phyloP scores from a whole-genome alignment of 2,797 vertebrate genomes.

The Acridotheres tristis region DNA sequence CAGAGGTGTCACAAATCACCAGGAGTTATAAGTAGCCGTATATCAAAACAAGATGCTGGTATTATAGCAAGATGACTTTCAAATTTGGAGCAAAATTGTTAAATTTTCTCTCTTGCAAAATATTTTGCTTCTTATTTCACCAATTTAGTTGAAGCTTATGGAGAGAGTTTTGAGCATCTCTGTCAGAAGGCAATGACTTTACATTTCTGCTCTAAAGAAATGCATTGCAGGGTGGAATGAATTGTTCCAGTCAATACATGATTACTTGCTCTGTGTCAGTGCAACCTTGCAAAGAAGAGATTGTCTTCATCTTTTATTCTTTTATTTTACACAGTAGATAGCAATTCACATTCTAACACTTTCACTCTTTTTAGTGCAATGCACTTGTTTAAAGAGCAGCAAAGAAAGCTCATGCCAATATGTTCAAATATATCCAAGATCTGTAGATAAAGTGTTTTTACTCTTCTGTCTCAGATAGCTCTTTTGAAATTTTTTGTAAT shows the following conservation, averaged over 20 bases:
- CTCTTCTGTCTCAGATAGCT: background rate
- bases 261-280: background rate
- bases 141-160: background rate
- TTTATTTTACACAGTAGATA: background rate
- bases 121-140: background rate
- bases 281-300: background rate
- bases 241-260: background rate
- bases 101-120: background rate
- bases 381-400: background rate
- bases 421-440: background rate
- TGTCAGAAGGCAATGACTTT: background rate
- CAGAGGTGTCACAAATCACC: background rate
- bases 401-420: background rate
- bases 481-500: background rate
- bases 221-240: background rate
- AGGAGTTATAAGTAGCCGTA: background rate
- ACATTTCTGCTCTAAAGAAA: background rate
- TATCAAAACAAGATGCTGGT: background rate
- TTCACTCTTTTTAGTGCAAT: background rate
- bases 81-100: background rate
- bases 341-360: background rate
- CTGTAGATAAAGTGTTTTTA: background rate
- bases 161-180: background rate
- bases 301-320: background rate
- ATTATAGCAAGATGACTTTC: background rate